These are phyloP conservation scores for Garrulus glandarius DNA, from an alignment of 2,797 vertebrate genomes.

Conservation along the genomic window DNA sequence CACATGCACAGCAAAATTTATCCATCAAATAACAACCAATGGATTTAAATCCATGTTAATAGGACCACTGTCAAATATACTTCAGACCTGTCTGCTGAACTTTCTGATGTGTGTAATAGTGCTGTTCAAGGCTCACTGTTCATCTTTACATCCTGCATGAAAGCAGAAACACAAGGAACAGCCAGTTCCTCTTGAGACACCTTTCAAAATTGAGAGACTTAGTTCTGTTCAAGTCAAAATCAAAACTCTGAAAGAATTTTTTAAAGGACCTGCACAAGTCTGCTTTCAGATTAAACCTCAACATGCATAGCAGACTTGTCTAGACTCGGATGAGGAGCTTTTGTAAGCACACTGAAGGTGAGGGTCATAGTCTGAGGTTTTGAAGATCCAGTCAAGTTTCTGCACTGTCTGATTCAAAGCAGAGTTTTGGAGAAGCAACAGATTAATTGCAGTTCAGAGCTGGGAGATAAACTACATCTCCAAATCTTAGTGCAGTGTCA, in stretches of 20 bases:
- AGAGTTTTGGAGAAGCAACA: not conserved
- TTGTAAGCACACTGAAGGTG: not conserved
- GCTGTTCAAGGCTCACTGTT: not conserved
- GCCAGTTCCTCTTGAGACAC: not conserved
- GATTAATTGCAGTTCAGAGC: not conserved
- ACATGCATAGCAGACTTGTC: not conserved
- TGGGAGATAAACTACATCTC: not conserved
- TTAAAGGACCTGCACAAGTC: not conserved
- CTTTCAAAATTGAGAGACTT: not conserved
- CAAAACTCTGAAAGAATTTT: not conserved
- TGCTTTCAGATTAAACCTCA: not conserved
- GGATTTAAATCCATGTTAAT: not conserved
- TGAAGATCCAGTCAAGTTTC: not conserved
- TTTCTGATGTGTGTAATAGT: not conserved
- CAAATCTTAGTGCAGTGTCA: not conserved
- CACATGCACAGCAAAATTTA: not conserved
- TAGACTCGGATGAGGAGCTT: not conserved
- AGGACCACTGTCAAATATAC: not conserved
- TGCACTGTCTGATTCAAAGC: not conserved
- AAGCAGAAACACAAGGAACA: not conserved
- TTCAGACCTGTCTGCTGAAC: not conserved
- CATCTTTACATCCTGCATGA: not conserved
- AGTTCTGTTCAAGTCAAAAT: not conserved
- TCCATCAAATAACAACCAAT: not conserved
- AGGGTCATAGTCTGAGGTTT: not conserved